These are phyloP conservation scores for Athrips mouffetella DNA, from an alignment of 2,888 invertebrate species.

Conservation along the genomic window DNA sequence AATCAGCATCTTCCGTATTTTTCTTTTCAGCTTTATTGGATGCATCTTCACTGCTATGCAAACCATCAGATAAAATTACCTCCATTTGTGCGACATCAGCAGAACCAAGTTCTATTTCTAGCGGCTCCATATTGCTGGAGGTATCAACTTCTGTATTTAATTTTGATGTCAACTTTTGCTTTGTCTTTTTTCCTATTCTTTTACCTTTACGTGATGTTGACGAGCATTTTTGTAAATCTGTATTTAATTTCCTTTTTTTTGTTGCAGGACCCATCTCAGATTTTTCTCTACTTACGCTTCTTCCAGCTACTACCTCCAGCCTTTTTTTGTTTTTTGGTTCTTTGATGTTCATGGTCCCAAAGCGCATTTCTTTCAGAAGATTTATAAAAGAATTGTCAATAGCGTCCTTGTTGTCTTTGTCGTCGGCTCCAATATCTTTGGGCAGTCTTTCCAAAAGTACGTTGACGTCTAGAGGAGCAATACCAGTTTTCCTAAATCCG, in stretches of 20 bases:
- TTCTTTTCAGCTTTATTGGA: too few species aligned
- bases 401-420: not conserved
- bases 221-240: not conserved
- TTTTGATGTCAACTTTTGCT: not conserved
- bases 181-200: not conserved
- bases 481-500: not conserved
- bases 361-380: slow-evolving; percentile 1
- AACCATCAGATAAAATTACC: too few species aligned
- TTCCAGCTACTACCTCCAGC: not conserved
- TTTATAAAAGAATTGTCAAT: slow-evolving; percentile 1
- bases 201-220: not conserved
- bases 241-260: not conserved
- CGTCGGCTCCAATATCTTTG: too few species aligned
- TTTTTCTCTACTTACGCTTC: slow-evolving; percentile 6
- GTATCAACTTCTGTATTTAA: not conserved
- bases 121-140: too few species aligned
- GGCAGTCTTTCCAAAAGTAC: not conserved
- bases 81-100: too few species aligned
- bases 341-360: slow-evolving; percentile 3
- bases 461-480: not conserved
- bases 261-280: not conserved
- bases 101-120: too few species aligned
- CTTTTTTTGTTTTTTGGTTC: not conserved
- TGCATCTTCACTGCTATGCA: too few species aligned
- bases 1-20: too few species aligned